Percentiles rank a stretch among this genome's conserved stretches.
Evolutionary conservation across 2,113 vertebrate genomes (phyloP).

Genomic region (Phrynosoma blainvillii): DNA sequence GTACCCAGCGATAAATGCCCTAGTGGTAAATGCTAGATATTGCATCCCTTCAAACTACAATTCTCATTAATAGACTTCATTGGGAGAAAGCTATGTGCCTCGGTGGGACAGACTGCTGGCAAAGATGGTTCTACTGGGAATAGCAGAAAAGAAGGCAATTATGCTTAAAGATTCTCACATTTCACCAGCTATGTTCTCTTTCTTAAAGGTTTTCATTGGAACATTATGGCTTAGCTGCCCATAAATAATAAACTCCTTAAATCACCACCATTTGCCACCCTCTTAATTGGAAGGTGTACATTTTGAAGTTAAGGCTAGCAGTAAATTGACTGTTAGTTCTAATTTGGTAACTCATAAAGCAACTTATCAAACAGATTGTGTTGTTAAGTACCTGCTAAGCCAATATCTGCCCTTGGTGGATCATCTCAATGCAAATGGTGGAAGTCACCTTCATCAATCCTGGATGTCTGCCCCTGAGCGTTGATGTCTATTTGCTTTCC

Average conservation of each 20-base stretch:
- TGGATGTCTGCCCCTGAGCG: conserved; percentile 65
- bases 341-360: background rate
- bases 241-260: background rate
- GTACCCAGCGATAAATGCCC: background rate
- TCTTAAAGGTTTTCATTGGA: background rate
- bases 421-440: conserved; percentile 60
- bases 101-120: background rate
- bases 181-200: background rate
- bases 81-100: background rate
- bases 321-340: background rate
- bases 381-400: conserved; percentile 72
- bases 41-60: background rate
- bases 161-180: background rate
- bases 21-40: background rate
- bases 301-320: background rate
- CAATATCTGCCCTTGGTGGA: conserved; percentile 54
- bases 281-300: background rate
- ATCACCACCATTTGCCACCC: background rate
- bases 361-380: conserved; percentile 61
- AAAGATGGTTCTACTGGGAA: background rate
- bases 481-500: conserved; percentile 54
- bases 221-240: background rate
- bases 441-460: conserved; percentile 48
- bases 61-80: background rate
- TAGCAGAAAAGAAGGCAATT: background rate